phyloP scores from a whole-genome alignment of 1,140 invertebrate species.

The Hylaeus anthracinus region DNA sequence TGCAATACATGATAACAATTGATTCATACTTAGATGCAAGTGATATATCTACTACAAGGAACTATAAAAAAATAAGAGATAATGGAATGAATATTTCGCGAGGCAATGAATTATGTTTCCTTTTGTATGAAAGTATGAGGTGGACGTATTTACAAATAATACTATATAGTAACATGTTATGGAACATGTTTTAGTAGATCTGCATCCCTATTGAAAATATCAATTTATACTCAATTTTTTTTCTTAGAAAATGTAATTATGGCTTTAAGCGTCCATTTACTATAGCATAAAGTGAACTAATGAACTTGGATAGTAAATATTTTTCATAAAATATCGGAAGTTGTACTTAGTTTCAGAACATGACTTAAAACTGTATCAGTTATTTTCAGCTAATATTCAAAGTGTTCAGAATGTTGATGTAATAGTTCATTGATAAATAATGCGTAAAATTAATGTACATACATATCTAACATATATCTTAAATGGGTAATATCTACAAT shows the following conservation, averaged over 20 bases:
- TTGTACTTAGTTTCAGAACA: background rate
- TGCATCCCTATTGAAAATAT: slow-evolving; percentile 21
- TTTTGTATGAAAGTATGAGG: slow-evolving; percentile 18
- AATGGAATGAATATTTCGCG: slow-evolving; percentile 41
- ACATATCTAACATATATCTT: slow-evolving; percentile 34
- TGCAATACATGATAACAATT: slow-evolving; percentile 26
- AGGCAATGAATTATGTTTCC: slow-evolving; percentile 12
- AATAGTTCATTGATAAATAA: slow-evolving; percentile 39
- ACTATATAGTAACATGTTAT: slow-evolving; percentile 43
- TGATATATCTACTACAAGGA: slow-evolving; percentile 55
- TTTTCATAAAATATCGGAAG: background rate
- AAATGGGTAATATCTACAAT: slow-evolving; percentile 61
- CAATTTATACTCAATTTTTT: slow-evolving; percentile 22
- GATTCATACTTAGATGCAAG: slow-evolving; percentile 17
- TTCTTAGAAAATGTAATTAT: slow-evolving; percentile 39
- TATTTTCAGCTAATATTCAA: background rate
- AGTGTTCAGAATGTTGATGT: slow-evolving; percentile 25
- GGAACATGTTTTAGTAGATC: slow-evolving; percentile 19
- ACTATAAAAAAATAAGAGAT: slow-evolving; percentile 59
- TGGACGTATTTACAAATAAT: slow-evolving; percentile 42
- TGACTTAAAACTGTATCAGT: slow-evolving; percentile 1
- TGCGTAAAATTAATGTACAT: slow-evolving; percentile 41
- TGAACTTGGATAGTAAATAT: background rate
- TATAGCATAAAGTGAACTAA: slow-evolving; percentile 2
- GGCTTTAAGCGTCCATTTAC: slow-evolving; percentile 17